Base-by-base conservation (phyloP, 2,797 vertebrate genomes). In the Sylvilagus floridanus region DNA sequence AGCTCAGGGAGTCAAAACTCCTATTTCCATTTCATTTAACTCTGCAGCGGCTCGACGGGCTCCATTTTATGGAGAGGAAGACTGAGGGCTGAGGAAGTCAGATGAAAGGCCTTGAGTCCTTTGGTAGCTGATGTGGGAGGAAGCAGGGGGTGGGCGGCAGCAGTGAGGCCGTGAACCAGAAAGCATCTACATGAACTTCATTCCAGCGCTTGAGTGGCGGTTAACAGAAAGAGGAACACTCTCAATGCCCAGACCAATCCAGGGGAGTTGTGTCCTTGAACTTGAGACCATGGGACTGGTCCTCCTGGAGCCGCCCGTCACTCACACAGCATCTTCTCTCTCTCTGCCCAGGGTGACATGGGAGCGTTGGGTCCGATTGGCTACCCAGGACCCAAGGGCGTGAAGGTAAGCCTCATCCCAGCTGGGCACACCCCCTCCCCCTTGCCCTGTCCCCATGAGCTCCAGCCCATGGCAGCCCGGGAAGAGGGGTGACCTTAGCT, bases 271-370 rank as follows among this genome's bases (percentile, higher is more conserved):
- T 3, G 0, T 63, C 73, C 93, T 63, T 0, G 2, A 68, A 62
- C 54, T 57, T 57, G 54, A 57, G 21, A 57, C 54, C 54, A 16
- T 57, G 54, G 13, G 13, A 57, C 19, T 57, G 54, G 54, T 57
- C 54, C 28, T 81, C 71, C 68, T 7, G 0, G 16, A 57, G 30
- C 14, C 57, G 4, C n/a, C 76, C 69, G 71, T 96, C 95, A 96
- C 1, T 57, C 54, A 57, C 3, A 16, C 11, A 0, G 30, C 16
- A 16, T 52, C 57, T 95, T 96, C 72, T 96, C 97, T 73, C 95
- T 97, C 96, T 98, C 96, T 96, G 88, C 82, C 90, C 95, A 99
- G 99, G 99, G 99, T 88, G 99, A 99, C 97, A 99, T 99, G 99
- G 99, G 99, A 96, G 98, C 98, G 32, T 82, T 98, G 47, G 99